Evolutionary conservation across 2,113 vertebrate species (phyloP), one percentile per base, ranked within the genome.

Genomic region (Oxyruncus cristatus): DNA sequence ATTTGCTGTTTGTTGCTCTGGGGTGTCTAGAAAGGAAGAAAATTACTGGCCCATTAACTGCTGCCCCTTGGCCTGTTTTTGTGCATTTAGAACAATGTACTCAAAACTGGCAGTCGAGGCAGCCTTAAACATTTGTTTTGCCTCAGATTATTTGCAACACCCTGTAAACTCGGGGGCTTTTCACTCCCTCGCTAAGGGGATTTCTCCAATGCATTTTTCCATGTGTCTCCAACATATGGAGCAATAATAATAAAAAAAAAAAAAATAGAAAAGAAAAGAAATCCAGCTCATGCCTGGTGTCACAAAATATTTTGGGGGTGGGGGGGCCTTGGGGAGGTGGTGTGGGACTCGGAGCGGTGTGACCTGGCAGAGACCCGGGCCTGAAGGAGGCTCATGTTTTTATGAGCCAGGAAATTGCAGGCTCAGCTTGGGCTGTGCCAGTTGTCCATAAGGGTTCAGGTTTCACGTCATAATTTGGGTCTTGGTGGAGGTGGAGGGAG

Each of bases 381-480:
- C 82, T 63, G 82, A 94, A 97, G 93, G 92, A 95, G 96, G 92
- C 85, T 96, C 93, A 56, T 39, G 77, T 86, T 97, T 96, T 96
- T 94, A 96, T 37, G 80, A 92, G 90, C 47, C 90, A 96, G 92
- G 96, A 96, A 96, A 95, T 93, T 93, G 80, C 88, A 95, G 95
- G 82, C 85, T 94, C 80, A 92, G 94, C 83, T 93, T 37, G 28
- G 94, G 71, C 66, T 1, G 19, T 88, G 83, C 89, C 87, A 96
- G 65, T 92, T 93, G 82, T 78, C 95, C 44, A 1, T 12, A 3
- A 9, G 9, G 52, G 82, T 63, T 91, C 62, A 22, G 21, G 67
- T 92, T 81, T 35, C 79, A 79, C 72, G 14, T 83, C 59, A 3
- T 61, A 84, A 75, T 30, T 19, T 6, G 84, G 28, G 18, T 44